A percentile compares a stretch with the other conserved stretches of the same genome.
phyloP scores from a whole-genome alignment of 2,797 vertebrate genomes.

The Cuculus canorus region DNA sequence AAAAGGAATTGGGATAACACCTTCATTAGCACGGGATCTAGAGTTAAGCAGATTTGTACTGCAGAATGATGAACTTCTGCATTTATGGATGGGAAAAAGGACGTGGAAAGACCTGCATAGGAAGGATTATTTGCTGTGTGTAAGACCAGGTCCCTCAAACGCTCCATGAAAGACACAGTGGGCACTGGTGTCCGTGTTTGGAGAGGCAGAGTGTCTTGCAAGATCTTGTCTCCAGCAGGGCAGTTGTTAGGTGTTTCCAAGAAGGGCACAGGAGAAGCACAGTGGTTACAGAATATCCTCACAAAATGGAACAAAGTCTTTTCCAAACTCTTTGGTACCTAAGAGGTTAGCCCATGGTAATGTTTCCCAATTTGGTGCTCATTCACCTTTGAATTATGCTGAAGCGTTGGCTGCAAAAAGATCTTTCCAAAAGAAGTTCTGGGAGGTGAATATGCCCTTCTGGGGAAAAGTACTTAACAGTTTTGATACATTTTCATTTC shows the following conservation, averaged over 20 bases:
- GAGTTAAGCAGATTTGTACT: not conserved
- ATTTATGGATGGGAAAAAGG: not conserved
- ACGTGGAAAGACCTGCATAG: not conserved
- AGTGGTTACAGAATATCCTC: not conserved
- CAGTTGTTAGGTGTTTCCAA: not conserved
- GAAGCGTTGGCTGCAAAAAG: not conserved
- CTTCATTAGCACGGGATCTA: not conserved
- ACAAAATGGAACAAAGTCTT: not conserved
- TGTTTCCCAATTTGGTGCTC: not conserved
- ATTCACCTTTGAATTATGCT: not conserved
- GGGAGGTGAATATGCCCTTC: not conserved
- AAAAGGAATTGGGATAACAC: not conserved
- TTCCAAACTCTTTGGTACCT: not conserved
- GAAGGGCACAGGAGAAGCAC: not conserved
- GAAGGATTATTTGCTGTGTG: not conserved
- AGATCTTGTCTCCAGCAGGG: not conserved
- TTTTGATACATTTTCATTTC: not conserved
- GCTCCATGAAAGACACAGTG: rapidly evolving
- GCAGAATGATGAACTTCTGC: not conserved
- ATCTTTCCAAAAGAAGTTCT: not conserved
- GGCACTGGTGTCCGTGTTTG: not conserved
- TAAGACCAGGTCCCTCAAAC: not conserved
- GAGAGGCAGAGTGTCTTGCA: not conserved
- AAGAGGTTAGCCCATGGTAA: not conserved
- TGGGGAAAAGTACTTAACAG: not conserved